Percentiles rank a stretch among this genome's conserved stretches.
Evolutionary conservation across 2,797 vertebrate genomes (phyloP).

Genomic region (Botia almorhae): DNA sequence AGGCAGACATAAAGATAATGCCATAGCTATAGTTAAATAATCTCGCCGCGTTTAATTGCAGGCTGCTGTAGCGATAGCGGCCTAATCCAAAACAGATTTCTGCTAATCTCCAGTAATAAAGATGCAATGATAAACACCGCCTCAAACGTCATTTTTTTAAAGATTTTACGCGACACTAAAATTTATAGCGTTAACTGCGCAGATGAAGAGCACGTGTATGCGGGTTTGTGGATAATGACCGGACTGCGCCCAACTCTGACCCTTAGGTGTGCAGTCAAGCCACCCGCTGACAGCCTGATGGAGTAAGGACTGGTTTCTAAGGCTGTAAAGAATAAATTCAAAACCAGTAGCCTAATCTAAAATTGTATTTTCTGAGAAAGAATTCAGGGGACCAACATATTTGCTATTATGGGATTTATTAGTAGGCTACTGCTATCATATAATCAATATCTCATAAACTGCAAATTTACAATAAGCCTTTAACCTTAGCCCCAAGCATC

Average conservation of each 20-base stretch:
- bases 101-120: conserved; percentile 74
- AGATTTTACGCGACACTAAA: conserved; percentile 1
- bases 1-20: conserved; percentile 52
- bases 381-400: background rate
- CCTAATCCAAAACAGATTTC: conserved; percentile 79
- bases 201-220: conserved; percentile 39
- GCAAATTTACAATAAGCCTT: background rate
- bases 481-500: background rate
- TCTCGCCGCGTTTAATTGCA: conserved; percentile 67
- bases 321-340: background rate
- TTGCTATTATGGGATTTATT: background rate
- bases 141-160: conserved; percentile 14
- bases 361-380: background rate
- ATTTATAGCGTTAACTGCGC: conserved; percentile 49
- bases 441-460: conserved; percentile 13
- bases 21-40: conserved; percentile 18
- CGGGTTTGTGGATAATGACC: conserved; percentile 32
- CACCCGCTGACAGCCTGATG: conserved; percentile 48
- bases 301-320: background rate
- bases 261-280: conserved; percentile 59
- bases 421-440: background rate
- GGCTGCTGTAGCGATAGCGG: conserved; percentile 34
- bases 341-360: background rate
- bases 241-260: conserved; percentile 61
- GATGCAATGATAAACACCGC: conserved; percentile 61